Evolutionary conservation across 2,888 invertebrate genomes (phyloP).

Genomic region (Drosophila longiperda): DNA sequence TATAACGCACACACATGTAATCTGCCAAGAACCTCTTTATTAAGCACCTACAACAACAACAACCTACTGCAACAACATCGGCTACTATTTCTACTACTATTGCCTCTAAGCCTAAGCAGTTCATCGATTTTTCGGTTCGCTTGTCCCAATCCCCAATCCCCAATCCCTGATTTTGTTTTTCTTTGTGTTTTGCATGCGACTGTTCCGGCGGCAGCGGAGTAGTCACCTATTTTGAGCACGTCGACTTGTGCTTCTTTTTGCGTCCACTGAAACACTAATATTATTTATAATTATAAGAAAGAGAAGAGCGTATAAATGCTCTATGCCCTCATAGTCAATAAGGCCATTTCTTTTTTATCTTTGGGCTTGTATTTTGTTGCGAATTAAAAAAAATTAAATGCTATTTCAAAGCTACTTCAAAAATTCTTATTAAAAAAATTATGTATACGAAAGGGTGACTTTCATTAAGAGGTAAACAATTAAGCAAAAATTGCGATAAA

Average conservation of each 20-base stretch:
- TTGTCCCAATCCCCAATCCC: constrained; percentile 34
- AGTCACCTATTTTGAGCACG: constrained; percentile 10
- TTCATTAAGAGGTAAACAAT: neutral
- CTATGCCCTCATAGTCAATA: constrained; percentile 1
- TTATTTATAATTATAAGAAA: constrained; percentile 8
- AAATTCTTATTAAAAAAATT: neutral
- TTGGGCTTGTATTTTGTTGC: neutral
- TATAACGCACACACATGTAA: constrained; percentile 13
- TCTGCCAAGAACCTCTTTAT: constrained; percentile 45
- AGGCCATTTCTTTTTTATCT: neutral
- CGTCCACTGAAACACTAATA: constrained; percentile 1
- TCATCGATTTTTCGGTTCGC: constrained; percentile 53
- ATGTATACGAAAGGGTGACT: neutral
- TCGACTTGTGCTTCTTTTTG: constrained; percentile 4
- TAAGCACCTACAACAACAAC: constrained; percentile 10
- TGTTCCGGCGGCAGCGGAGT: constrained; percentile 2
- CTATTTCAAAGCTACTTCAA: neutral
- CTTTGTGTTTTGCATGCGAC: constrained; percentile 37
- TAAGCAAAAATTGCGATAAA: neutral
- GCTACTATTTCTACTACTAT: neutral
- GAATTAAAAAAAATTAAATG: neutral
- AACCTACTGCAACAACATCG: neutral
- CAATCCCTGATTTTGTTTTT: constrained; percentile 26
- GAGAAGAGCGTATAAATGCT: constrained; percentile 6
- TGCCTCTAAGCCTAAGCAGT: constrained; percentile 32